Evolutionary conservation across 1,140 invertebrate species (phyloP), one percentile per base, ranked within the genome.

Genomic region (Camponotus vicinus): DNA sequence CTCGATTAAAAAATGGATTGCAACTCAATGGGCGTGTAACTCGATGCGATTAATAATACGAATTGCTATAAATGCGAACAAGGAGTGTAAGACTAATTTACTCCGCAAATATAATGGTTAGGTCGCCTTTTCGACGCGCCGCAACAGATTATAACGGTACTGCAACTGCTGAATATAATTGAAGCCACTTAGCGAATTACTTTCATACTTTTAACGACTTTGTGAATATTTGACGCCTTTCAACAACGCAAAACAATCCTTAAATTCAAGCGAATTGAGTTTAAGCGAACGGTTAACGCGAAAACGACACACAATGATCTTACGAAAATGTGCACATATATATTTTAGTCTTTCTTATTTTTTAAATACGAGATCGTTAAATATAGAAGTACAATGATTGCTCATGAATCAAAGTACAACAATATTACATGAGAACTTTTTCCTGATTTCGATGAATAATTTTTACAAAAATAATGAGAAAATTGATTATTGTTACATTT

Each of bases 181-280:
- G 63, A 18, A 61, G 34, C 73, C 75, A 88, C 40, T 89, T 89
- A 88, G 67, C 34, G 40, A 85, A 85, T 88, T 85, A 80, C 88
- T 73, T 57, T 18, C 59, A 55, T 15, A 40, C 32, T 82, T 40
- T n/a, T 21, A 61, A 57, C 61, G 57, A 55, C 66, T 73, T 85
- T 21, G 57, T 42, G 21, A 73, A 37, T 13, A 70, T 84, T 59
- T 27, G 32, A 70, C 55, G 52, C 34, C 34, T 63, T 40, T 52
- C 15, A 42, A 64, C 8, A 18, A 55, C 45, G 55, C 61, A 27
- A 59, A 70, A 71, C 45, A n/a, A 49, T 80, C 82, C 57, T 80
- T 80, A 80, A 57, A 80, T 70, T 70, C 49, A n/a, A 27, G 21
- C 9, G 27, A 80, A 80, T 80, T 45, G 2, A 34, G 6, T 57